A percentile compares a stretch with the other conserved stretches of the same genome.
phyloP scores from a whole-genome alignment of 2,113 vertebrate genomes.

The Myrmophylax atrothorax region DNA sequence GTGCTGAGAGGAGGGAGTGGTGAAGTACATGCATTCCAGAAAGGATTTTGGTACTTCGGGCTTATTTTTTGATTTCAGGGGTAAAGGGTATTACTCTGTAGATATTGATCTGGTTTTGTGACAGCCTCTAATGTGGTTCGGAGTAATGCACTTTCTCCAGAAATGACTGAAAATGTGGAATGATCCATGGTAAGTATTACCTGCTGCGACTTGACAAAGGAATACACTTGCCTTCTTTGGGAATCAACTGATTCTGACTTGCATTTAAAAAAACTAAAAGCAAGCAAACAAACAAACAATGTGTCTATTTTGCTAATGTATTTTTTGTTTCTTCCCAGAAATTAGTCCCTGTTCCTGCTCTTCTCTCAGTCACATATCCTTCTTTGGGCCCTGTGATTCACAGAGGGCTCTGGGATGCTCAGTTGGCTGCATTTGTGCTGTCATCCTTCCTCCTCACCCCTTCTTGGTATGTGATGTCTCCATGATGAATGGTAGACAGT shows the following conservation, averaged over 20 bases:
- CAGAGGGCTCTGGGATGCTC: not conserved
- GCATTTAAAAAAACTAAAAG: not conserved
- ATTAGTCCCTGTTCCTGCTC: not conserved
- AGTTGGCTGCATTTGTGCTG: not conserved
- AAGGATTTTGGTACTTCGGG: not conserved
- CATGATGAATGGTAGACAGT: not conserved
- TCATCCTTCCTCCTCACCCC: not conserved
- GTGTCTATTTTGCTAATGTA: not conserved
- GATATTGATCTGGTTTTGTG: not conserved
- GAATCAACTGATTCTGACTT: not conserved
- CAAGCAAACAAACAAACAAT: not conserved
- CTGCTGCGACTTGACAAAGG: not conserved
- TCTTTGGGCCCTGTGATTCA: not conserved
- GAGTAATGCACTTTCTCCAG: not conserved
- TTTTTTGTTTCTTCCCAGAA: not conserved
- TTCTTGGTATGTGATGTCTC: accelerated
- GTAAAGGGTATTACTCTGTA: not conserved
- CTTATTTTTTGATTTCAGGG: not conserved
- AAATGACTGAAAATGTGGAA: not conserved
- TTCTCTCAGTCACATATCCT: not conserved
- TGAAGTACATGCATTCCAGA: not conserved
- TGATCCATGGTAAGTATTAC: not conserved
- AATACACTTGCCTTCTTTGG: not conserved
- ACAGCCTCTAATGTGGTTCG: not conserved
- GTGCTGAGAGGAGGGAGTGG: not conserved